A percentile compares a stretch with the other conserved stretches of the same genome.
Conservation (phyloP, 2,113 vertebrate genomes). For the Pseudorectes ferrugineus region DNA sequence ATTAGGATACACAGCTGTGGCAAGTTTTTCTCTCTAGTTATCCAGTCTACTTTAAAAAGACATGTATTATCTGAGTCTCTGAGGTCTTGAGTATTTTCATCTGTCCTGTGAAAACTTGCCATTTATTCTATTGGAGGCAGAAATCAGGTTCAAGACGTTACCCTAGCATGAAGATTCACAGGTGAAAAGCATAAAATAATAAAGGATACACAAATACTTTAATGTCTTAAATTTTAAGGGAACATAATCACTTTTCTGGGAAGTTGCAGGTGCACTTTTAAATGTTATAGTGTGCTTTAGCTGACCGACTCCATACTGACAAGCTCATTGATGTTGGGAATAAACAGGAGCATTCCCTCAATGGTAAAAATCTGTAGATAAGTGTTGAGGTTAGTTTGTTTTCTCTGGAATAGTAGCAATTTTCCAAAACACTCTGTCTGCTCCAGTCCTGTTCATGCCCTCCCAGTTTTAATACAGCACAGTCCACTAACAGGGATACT, state of each 20-base stretch:
- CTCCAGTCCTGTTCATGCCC: not conserved
- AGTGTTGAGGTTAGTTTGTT: not conserved
- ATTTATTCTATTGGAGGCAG: not conserved
- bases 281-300: not conserved
- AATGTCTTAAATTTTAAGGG: not conserved
- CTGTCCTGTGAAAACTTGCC: not conserved
- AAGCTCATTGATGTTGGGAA: not conserved
- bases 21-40: slow-evolving; percentile 7
- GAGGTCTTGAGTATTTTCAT: not conserved
- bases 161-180: not conserved
- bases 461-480: not conserved
- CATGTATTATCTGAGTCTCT: not conserved
- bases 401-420: not conserved
- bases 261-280: not conserved
- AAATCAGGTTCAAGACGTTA: not conserved
- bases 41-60: not conserved
- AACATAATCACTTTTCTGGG: not conserved
- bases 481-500: not conserved
- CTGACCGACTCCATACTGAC: not conserved
- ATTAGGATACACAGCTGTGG: not conserved
- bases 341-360: not conserved
- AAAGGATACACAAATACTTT: not conserved
- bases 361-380: not conserved
- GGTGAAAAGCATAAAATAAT: not conserved
- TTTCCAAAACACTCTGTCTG: not conserved